Evolutionary conservation across 1,140 invertebrate species (phyloP), one percentile per base, ranked within the genome.

Genomic region (Drosophila novamexicana): DNA sequence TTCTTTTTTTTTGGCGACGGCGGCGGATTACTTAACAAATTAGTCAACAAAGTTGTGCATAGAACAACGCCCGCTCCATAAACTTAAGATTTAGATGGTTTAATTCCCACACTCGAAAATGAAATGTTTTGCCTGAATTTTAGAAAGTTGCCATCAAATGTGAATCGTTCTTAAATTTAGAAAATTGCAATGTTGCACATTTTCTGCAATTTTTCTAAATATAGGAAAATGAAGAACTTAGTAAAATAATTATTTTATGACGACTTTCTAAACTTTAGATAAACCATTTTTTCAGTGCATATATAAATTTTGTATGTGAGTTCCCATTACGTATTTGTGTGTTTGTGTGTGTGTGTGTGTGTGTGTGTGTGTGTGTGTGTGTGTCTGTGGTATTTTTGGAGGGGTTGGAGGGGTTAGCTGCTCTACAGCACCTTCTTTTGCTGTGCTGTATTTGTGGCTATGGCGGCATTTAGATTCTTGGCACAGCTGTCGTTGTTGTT

Each of bases 41-140:
- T 89, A 89, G 85, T 89, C 81, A 89, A 89, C 84, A 89, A 89
- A 81, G 83, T 89, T 88, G 84, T 81, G 84, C 83, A 83, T 66
- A 83, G 83, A 88, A 80, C 81, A 77, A 77, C 73, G 71, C 62
- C 56, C 47, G 64, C 68, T 80, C 40, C 36, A 12, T 53, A 34
- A 34, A 32, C 34, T 36, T 52, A 52, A 49, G 18, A 10, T 32
- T n/a, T 32, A 56, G 36, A 39, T 36, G 34, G 34, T 66, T 57
- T 14, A 39, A 18, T 44, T 58, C 56, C 22, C 36, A 34, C 22
- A 29, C 22, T 29, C 22, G 22, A 29, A 29, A 29, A 29, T 29
- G 22, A 29, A 29, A 29, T 29, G 22, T 29, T 29, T 29, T 29
- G 22, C 22, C 22, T 29, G 5, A 29, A 29, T 29, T 29, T 29